Percentiles rank a stretch among this genome's conserved stretches.
These are phyloP conservation scores for Paramormyrops kingsleyae DNA, from an alignment of 2,113 vertebrate species.

Conservation along the genomic window DNA sequence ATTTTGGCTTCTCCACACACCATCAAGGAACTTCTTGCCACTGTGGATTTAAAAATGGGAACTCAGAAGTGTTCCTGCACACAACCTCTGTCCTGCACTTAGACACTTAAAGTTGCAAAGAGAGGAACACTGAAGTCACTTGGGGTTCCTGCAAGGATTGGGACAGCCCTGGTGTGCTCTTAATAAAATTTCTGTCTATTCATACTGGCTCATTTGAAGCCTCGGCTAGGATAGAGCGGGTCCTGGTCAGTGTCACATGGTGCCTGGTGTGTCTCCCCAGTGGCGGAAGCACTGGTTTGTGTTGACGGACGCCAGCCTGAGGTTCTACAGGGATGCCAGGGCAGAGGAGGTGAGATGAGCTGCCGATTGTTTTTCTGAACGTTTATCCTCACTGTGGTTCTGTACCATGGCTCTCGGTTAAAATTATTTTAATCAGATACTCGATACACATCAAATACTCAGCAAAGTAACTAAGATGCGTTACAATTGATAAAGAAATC, in stretches of 20 bases:
- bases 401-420: not conserved
- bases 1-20: not conserved
- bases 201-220: not conserved
- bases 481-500: not conserved
- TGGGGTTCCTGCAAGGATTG: not conserved
- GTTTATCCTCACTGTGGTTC: not conserved
- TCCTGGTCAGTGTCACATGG: not conserved
- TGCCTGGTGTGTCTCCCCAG: constrained; percentile 51
- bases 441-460: not conserved
- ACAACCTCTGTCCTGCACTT: not conserved
- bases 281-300: constrained; percentile 98
- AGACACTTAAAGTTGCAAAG: not conserved
- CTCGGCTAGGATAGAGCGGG: not conserved
- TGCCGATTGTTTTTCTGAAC: not conserved
- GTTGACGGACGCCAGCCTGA: constrained; percentile 72
- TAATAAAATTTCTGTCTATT: not conserved
- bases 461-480: not conserved
- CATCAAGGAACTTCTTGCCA: not conserved
- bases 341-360: constrained; percentile 82
- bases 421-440: not conserved
- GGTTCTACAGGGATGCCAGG: constrained; percentile 82
- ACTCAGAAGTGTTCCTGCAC: not conserved
- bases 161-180: not conserved
- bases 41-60: not conserved
- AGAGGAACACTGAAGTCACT: not conserved